phyloP scores from a whole-genome alignment of 2,113 vertebrate genomes.

The Melanerpes formicivorus region DNA sequence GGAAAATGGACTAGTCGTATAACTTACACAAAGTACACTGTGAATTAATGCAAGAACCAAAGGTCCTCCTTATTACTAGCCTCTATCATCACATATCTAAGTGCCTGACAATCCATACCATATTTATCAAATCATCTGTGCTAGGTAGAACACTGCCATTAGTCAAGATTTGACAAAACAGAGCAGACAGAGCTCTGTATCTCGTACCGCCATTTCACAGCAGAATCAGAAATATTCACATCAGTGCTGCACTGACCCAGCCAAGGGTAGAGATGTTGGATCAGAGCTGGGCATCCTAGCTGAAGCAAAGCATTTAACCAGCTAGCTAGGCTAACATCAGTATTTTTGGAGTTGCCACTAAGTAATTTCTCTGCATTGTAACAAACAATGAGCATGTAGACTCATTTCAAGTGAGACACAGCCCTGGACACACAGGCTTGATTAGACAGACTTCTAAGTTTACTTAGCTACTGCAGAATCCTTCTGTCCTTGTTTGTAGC shows the following conservation, averaged over 20 bases:
- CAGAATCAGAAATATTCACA: not conserved
- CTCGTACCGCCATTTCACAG: not conserved
- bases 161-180: slow-evolving; percentile 21
- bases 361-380: not conserved
- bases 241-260: not conserved
- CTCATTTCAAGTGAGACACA: not conserved
- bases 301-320: not conserved
- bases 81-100: not conserved
- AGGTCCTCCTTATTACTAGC: slow-evolving; percentile 10
- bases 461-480: not conserved
- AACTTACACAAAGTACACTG: not conserved
- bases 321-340: not conserved
- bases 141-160: not conserved
- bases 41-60: not conserved
- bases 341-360: not conserved
- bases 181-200: not conserved
- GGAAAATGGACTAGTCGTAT: not conserved
- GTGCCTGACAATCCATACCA: not conserved
- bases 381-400: not conserved
- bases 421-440: not conserved
- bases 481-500: not conserved
- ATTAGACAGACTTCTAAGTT: not conserved
- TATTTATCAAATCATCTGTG: slow-evolving; percentile 17
- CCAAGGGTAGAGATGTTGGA: not conserved
- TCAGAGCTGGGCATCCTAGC: not conserved